Evolutionary conservation across 2,888 invertebrate species (phyloP), one percentile per base, ranked within the genome.

Genomic region (Platycheirus albimanus): DNA sequence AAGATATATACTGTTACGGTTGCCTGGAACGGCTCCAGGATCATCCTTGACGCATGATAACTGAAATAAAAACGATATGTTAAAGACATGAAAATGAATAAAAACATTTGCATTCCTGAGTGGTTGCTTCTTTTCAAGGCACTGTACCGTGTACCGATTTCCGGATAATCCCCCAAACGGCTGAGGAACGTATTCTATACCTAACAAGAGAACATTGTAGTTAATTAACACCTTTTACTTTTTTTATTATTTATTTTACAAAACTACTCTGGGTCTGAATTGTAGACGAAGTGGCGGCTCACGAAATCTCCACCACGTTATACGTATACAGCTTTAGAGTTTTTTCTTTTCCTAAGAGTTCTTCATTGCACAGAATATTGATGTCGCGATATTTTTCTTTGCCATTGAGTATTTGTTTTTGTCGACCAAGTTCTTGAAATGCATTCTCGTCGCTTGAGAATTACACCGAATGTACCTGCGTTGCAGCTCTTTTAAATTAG

Each of bases 281-380:
- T 97, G 97, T 87, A 97, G 92, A 86, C 96, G 93, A 74, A 97
- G 92, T 1, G 97, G 97, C 58, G 97, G 97, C 90, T 97, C 97
- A 85, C 98, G 94, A 92, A 97, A 97, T 92, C 99, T 94, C 99
- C 99, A 99, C 88, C 99, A 93, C 30, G 99, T 99, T 47, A 99
- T 97, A 88, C 96, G 97, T 33, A 99, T 98, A 92, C n/a, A 99
- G 99, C 92, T 99, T 99, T 86, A 99, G 93, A 58, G 99, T 99
- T 90, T 99, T 99, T 90, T 99, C 99, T 91, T 99, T 99, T 79
- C 99, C 99, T 90, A 99, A 92, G 86, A 99, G 92, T 92, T 99
- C 99, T 90, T 99, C 97, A 92, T 99, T 99, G 93, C 99, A 99
- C 90, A 99, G 93, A 88, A 99, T 97, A 92, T 99, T 99, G 91